phyloP scores from a whole-genome alignment of 2,888 invertebrate genomes.

The Harpalus rufipes region DNA sequence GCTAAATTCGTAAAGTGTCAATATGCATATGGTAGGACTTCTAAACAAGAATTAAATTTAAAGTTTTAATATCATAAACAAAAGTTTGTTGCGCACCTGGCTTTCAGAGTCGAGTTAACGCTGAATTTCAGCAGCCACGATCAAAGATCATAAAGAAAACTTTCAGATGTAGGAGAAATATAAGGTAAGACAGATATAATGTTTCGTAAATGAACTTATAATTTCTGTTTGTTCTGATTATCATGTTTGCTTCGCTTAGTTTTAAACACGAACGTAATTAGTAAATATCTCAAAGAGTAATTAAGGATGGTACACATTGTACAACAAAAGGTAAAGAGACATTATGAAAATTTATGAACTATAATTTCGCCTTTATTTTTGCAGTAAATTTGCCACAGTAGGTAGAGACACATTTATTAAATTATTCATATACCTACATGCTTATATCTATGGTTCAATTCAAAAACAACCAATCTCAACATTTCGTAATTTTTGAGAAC shows the following conservation, averaged over 20 bases:
- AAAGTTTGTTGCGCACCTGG: slow-evolving; percentile 24
- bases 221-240: not conserved
- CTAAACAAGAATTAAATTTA: slow-evolving; percentile 56
- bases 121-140: slow-evolving; percentile 14
- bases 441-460: too few relatives aligned
- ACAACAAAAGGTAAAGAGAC: not conserved
- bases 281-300: not conserved
- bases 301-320: not conserved
- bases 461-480: too few relatives aligned
- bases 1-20: not conserved
- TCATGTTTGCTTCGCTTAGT: not conserved
- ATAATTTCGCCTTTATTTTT: too few relatives aligned
- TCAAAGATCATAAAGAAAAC: slow-evolving; percentile 3
- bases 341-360: too few relatives aligned
- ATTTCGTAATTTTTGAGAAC: too few relatives aligned
- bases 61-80: slow-evolving; percentile 55
- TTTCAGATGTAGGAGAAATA: not conserved
- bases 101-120: not conserved
- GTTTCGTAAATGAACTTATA: not conserved
- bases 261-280: not conserved
- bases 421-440: too few relatives aligned
- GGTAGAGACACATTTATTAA: too few relatives aligned
- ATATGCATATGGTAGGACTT: slow-evolving; percentile 32
- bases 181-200: not conserved
- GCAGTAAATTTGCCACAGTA: too few relatives aligned